Percentiles rank a stretch among this genome's conserved stretches.
Evolutionary conservation across 2,797 vertebrate species (phyloP).

Genomic region (Spondyliosoma cantharus): DNA sequence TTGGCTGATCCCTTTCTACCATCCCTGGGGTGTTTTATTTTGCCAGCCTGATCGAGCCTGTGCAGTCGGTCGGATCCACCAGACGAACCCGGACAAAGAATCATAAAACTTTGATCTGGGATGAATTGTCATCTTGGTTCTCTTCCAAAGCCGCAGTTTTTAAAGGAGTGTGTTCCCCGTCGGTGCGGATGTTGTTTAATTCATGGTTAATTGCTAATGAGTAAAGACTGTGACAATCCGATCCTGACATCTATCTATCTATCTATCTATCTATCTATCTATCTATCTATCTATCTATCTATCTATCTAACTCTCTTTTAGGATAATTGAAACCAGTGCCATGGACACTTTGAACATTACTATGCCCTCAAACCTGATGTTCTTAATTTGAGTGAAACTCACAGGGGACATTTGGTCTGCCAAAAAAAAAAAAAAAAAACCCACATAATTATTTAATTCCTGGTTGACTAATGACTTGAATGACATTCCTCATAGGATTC

Average conservation of each 20-base stretch:
- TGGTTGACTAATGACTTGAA: constrained; percentile 46
- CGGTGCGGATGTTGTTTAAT: constrained; percentile 15
- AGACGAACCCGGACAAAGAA: constrained; percentile 68
- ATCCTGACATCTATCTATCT: constrained; percentile 3
- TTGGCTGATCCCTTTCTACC: constrained; percentile 67
- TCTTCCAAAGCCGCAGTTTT: constrained; percentile 25
- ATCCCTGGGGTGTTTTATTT: constrained; percentile 68
- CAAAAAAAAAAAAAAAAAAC: constrained; percentile 36
- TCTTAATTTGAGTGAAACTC: constrained; percentile 50
- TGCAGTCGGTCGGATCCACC: constrained; percentile 64
- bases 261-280: constrained; percentile 20
- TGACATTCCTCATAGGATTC: constrained; percentile 29
- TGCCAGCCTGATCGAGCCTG: constrained; percentile 65
- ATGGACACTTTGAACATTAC: constrained; percentile 33
- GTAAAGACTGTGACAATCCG: background rate
- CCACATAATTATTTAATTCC: constrained; percentile 58
- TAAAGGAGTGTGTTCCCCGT: constrained; percentile 17
- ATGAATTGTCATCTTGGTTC: constrained; percentile 40
- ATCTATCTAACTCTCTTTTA: background rate
- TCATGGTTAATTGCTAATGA: background rate
- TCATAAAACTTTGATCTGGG: constrained; percentile 67
- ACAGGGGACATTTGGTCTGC: constrained; percentile 45
- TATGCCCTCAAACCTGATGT: constrained; percentile 42
- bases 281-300: constrained; percentile 16
- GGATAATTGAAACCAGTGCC: constrained; percentile 19